Percentiles rank a stretch among this genome's conserved stretches.
phyloP scores from a whole-genome alignment of 1,140 invertebrate genomes.

The Polypedilum vanderplanki region DNA sequence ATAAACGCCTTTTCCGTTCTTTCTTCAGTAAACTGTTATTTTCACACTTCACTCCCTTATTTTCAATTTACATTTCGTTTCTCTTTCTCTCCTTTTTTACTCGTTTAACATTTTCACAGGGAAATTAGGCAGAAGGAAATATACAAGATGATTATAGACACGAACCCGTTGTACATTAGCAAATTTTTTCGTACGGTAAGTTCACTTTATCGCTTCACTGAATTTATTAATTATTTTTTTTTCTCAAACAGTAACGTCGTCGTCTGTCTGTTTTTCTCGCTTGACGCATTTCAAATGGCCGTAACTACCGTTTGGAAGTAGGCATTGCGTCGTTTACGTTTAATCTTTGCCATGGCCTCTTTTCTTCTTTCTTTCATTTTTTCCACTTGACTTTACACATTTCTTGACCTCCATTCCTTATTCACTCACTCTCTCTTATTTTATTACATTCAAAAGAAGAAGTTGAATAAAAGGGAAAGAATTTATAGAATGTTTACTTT shows the following conservation, averaged over 20 bases:
- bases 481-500: too few relatives aligned
- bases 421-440: too few relatives aligned
- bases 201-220: slow-evolving; percentile 32
- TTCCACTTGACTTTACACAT: background rate
- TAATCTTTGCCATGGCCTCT: background rate
- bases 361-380: background rate
- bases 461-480: too few relatives aligned
- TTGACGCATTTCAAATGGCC: background rate
- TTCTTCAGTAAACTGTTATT: background rate
- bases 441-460: too few relatives aligned
- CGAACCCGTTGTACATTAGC: slow-evolving; percentile 66
- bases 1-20: slow-evolving; percentile 10
- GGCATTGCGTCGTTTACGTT: background rate
- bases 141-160: slow-evolving; percentile 78
- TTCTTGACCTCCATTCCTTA: background rate
- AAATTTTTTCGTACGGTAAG: slow-evolving; percentile 76
- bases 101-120: slow-evolving; percentile 34
- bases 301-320: background rate
- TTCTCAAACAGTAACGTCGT: background rate
- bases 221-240: slow-evolving; percentile 8
- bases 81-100: background rate
- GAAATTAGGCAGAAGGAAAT: slow-evolving; percentile 77
- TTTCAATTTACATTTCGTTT: slow-evolving; percentile 4
- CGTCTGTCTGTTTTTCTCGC: background rate
- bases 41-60: background rate